Evolutionary conservation across 1,140 invertebrate genomes (phyloP), one percentile per base, ranked within the genome.

Genomic region (Sinella curviseta): DNA sequence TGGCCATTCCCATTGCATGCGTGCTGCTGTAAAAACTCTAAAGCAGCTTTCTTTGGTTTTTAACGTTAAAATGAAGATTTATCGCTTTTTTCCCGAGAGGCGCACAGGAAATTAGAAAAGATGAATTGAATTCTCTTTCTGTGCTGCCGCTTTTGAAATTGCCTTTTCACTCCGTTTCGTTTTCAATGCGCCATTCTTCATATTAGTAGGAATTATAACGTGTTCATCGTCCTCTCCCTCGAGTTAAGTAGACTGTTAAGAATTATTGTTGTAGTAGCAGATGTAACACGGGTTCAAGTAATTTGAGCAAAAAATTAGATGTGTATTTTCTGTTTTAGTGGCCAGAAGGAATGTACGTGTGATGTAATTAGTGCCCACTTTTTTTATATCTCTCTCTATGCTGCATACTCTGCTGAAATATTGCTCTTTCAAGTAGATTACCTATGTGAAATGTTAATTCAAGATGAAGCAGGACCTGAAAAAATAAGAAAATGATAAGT

Each of bases 11-110:
- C n/a, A n/a, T n/a, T n/a, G n/a, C n/a, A n/a, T n/a, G n/a, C n/a
- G n/a, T n/a, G n/a, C n/a, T n/a, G n/a, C 39, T 8, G 39, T 48
- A 48, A 12, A 48, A 48, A 48, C 39, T 48, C 39, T n/a, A n/a
- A n/a, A n/a, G n/a, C n/a, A n/a, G n/a, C 39, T 8, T 48, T 48
- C 8, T 3, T 26, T 60, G 57, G 57, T 60, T 48, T 60, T 60
- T 4, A n/a, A n/a, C 24, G 24, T 60, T 14, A 12, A 17, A 60
- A 70, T 70, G 65, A 70, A 70, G 65, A 70, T 70, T 70, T 70
- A 70, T 70, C 24, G 57, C 4, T 60, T 60, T 60, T n/a, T 60
- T 60, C 24, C 24, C 24, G 57, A 26, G 57, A 17, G 24, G 24
- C 8, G 24, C 24, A 60, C 57, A 26, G 57, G 57, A 60, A 60